Conservation (phyloP, 2,113 vertebrate species). For the Neoarius graeffei region DNA sequence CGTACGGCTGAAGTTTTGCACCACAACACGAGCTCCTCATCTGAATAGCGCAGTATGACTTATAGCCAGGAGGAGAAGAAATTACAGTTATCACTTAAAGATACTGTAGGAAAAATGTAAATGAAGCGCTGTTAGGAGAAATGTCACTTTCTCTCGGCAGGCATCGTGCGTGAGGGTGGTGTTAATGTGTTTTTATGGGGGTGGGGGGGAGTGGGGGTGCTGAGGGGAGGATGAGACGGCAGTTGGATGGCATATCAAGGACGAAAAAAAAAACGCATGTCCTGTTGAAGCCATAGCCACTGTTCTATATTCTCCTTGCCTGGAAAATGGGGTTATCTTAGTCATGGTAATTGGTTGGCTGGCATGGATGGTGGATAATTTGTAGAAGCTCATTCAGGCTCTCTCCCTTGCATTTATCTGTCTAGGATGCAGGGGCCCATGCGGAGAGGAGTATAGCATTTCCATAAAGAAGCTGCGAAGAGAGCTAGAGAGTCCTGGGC, state of each 20-base stretch:
- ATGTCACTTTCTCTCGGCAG: conserved; percentile 62
- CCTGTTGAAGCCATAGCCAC: conserved; percentile 45
- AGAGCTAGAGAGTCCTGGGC: conserved; percentile 58
- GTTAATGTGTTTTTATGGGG: conserved; percentile 52
- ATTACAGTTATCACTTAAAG: conserved; percentile 75
- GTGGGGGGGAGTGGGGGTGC: conserved; percentile 20
- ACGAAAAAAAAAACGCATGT: conserved; percentile 48
- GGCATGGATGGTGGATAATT: conserved; percentile 76
- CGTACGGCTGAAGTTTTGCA: conserved; percentile 66
- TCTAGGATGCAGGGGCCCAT: conserved; percentile 64
- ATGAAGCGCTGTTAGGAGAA: conserved; percentile 70
- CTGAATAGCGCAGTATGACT: conserved; percentile 60
- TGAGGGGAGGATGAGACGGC: conserved; percentile 38
- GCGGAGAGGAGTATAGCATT: conserved; percentile 58
- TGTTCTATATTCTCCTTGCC: conserved; percentile 43
- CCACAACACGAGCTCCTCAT: conserved; percentile 69
- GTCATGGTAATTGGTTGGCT: conserved; percentile 80
- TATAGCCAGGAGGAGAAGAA: conserved; percentile 63
- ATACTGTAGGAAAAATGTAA: conserved; percentile 68
- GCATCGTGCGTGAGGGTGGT: conserved; percentile 42
- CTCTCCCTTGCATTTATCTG: conserved; percentile 75
- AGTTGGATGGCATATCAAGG: conserved; percentile 54
- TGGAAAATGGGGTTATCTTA: conserved; percentile 74
- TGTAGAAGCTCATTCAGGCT: conserved; percentile 75
- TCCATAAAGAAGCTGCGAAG: conserved; percentile 66